Conservation (phyloP, 2,113 vertebrate species). For the Progne subis region DNA sequence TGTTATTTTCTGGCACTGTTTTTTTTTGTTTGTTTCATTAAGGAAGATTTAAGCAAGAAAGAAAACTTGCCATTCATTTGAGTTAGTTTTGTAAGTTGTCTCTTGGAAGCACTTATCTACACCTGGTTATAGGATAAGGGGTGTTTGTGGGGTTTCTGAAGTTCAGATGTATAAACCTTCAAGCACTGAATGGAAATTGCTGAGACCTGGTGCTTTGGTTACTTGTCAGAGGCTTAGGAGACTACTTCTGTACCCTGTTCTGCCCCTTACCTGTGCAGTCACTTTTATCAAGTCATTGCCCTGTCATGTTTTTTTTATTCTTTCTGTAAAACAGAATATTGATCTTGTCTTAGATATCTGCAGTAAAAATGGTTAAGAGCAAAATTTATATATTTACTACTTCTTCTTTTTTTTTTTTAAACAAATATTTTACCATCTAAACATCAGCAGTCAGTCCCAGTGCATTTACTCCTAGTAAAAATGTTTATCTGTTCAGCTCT, state of each 20-base stretch:
- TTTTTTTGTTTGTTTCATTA: neutral
- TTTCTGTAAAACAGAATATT: neutral
- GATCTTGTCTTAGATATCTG: neutral
- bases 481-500: neutral
- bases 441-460: neutral
- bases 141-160: neutral
- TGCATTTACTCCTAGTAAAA: neutral
- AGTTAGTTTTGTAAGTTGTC: neutral
- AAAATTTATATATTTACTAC: neutral
- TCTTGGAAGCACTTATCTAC: neutral
- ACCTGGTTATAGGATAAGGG: neutral
- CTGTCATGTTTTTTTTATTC: neutral
- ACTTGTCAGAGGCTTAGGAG: neutral
- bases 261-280: neutral
- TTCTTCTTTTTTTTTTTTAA: neutral
- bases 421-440: neutral
- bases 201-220: neutral
- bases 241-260: neutral
- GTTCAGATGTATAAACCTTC: neutral
- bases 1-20: neutral
- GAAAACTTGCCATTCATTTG: neutral
- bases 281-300: neutral
- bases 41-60: neutral
- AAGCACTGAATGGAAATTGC: neutral
- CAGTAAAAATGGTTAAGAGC: neutral